Percentiles rank a stretch among this genome's conserved stretches.
Evolutionary conservation across 1,140 invertebrate species (phyloP).

Genomic region (Dinothrombium tinctorium): DNA sequence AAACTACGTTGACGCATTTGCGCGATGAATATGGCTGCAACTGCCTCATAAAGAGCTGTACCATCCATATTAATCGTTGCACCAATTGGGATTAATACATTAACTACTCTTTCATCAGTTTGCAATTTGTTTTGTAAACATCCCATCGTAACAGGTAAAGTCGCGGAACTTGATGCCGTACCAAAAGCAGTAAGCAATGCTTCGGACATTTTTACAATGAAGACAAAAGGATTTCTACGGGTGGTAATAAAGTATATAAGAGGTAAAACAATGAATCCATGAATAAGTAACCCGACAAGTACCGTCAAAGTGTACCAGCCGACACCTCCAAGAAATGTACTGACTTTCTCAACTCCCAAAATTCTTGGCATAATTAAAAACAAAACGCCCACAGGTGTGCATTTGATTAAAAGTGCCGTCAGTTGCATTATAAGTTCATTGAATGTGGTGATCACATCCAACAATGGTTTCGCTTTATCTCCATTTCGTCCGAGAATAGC

Average conservation of each 20-base stretch:
- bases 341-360: constrained; percentile 27
- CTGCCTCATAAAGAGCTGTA: constrained; percentile 77
- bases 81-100: constrained; percentile 70
- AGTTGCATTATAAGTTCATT: constrained; percentile 27
- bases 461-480: constrained; percentile 22
- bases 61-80: constrained; percentile 91
- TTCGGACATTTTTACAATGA: constrained; percentile 23
- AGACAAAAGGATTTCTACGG: constrained; percentile 23
- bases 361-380: constrained; percentile 37
- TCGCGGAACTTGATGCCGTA: constrained; percentile 21
- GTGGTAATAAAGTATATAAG: constrained; percentile 22
- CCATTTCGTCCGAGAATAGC: constrained; percentile 26
- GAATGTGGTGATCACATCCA: constrained; percentile 25
- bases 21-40: constrained; percentile 80
- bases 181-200: constrained; percentile 27
- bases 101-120: constrained; percentile 25
- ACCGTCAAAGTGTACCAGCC: constrained; percentile 30
- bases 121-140: constrained; percentile 30
- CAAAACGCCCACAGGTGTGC: constrained; percentile 41
- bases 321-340: constrained; percentile 24
- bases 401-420: constrained; percentile 29
- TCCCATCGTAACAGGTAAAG: constrained; percentile 26
- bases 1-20: constrained; percentile 52
- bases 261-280: constrained; percentile 24
- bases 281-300: constrained; percentile 22